A percentile compares a stretch with the other conserved stretches of the same genome.
Evolutionary conservation across 1,140 invertebrate species (phyloP).

Genomic region (Drosophila busckii): DNA sequence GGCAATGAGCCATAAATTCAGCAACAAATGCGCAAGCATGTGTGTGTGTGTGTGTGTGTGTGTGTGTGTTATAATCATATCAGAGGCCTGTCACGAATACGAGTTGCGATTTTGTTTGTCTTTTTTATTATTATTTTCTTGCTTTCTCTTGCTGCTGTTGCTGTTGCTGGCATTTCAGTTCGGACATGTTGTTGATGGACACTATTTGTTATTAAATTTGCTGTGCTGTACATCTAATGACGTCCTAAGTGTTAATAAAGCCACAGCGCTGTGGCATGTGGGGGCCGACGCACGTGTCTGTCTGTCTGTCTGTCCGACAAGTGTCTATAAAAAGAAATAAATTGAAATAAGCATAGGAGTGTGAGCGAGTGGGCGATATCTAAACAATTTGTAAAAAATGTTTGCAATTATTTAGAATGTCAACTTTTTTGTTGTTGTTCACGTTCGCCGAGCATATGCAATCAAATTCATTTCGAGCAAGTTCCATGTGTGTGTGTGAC

Average conservation of each 20-base stretch:
- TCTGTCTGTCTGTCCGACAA: constrained; percentile 1
- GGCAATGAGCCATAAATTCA: too few species aligned
- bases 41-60: too few species aligned
- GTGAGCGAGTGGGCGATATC: too few species aligned
- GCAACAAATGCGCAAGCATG: too few species aligned
- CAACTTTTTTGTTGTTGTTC: too few species aligned
- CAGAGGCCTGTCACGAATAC: constrained; percentile 23
- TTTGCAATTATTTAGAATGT: constrained; percentile 1
- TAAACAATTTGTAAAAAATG: constrained; percentile 13
- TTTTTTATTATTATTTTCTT: constrained; percentile 4
- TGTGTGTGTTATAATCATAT: too few species aligned
- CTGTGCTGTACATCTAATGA: constrained; percentile 21
- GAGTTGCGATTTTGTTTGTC: constrained; percentile 23
- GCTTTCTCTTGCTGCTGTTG: neutral
- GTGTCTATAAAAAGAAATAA: neutral
- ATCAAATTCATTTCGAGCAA: too few species aligned
- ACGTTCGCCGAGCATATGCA: too few species aligned
- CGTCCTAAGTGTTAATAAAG: constrained; percentile 30
- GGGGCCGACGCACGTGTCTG: neutral
- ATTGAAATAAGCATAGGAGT: too few species aligned
- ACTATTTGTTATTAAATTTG: constrained; percentile 55
- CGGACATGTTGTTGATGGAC: constrained; percentile 46
- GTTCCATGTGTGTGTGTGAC: too few species aligned
- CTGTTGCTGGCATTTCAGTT: too few species aligned
- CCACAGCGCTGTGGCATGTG: neutral